Evolutionary conservation across 2,113 vertebrate species (phyloP).

Genomic region (Myrmecobius fasciatus): DNA sequence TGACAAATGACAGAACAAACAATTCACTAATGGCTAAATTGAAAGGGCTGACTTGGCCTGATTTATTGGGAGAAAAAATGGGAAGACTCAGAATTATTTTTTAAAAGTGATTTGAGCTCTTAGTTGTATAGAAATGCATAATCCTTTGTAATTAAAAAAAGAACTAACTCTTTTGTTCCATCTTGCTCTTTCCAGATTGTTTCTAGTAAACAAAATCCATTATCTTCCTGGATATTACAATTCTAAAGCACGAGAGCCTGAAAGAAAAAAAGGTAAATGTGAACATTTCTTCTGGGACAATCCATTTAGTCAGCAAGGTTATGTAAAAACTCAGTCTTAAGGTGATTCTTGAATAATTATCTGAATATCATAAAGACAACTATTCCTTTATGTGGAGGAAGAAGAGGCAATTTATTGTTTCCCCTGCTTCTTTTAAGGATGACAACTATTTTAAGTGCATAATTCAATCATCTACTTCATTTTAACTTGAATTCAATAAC

Average conservation of each 20-base stretch:
- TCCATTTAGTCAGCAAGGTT: neutral
- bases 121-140: neutral
- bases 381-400: neutral
- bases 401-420: neutral
- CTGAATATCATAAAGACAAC: neutral
- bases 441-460: neutral
- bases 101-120: slow-evolving; percentile 37
- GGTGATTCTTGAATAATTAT: neutral
- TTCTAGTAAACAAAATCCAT: slow-evolving; percentile 53
- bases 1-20: slow-evolving; percentile 32
- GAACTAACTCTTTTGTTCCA: slow-evolving; percentile 12
- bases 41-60: neutral
- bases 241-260: slow-evolving; percentile 4
- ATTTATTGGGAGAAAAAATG: slow-evolving; percentile 4
- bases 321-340: neutral
- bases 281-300: neutral
- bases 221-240: neutral
- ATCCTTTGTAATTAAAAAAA: slow-evolving; percentile 1
- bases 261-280: slow-evolving; percentile 55
- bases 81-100: slow-evolving; percentile 19
- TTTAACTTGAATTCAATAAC: neutral
- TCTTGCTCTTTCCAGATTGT: slow-evolving; percentile 48
- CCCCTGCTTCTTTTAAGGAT: neutral
- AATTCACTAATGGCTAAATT: slow-evolving; percentile 37
- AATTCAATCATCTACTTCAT: neutral